Percentiles rank a stretch among this genome's conserved stretches.
These are phyloP conservation scores for Cylas formicarius DNA, from an alignment of 1,140 invertebrate genomes.

Conservation along the genomic window DNA sequence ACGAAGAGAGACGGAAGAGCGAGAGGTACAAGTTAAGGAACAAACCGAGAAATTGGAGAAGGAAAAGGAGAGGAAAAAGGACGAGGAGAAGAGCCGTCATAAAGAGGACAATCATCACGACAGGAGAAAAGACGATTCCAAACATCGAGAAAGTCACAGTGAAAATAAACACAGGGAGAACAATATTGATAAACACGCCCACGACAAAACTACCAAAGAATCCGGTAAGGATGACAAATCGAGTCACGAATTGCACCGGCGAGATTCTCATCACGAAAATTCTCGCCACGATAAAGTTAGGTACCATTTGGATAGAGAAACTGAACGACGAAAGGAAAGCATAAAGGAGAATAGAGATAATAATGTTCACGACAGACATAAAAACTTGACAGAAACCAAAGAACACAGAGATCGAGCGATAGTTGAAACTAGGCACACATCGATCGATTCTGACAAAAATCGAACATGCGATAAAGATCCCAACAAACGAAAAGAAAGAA, in stretches of 20 bases:
- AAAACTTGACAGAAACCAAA: slow-evolving; percentile 31
- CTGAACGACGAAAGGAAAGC: slow-evolving; percentile 35
- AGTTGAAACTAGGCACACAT: slow-evolving; percentile 36
- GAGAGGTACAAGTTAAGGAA: slow-evolving; percentile 30
- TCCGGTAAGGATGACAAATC: slow-evolving; percentile 23
- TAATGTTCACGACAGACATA: slow-evolving; percentile 36
- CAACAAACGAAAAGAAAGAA: slow-evolving; percentile 48
- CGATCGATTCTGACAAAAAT: slow-evolving; percentile 34
- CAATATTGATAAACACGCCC: slow-evolving; percentile 19
- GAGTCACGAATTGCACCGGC: slow-evolving; percentile 20
- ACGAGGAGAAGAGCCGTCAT: slow-evolving; percentile 39
- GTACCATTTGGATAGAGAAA: slow-evolving; percentile 29
- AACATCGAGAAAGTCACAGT: slow-evolving; percentile 38
- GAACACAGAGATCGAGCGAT: slow-evolving; percentile 28
- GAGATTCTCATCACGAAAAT: slow-evolving; percentile 17
- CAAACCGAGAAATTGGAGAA: slow-evolving; percentile 23
- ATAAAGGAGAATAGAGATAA: slow-evolving; percentile 42
- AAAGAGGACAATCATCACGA: slow-evolving; percentile 39
- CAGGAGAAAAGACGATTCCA: slow-evolving; percentile 27
- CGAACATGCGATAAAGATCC: slow-evolving; percentile 27
- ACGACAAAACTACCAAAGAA: slow-evolving; percentile 29
- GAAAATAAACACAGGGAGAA: slow-evolving; percentile 32
- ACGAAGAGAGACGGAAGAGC: slow-evolving; percentile 27
- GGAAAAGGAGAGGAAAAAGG: slow-evolving; percentile 33
- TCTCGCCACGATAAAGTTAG: slow-evolving; percentile 30